Base-by-base conservation (phyloP, 2,797 vertebrate genomes). In the Microctenopoma lineatum region DNA sequence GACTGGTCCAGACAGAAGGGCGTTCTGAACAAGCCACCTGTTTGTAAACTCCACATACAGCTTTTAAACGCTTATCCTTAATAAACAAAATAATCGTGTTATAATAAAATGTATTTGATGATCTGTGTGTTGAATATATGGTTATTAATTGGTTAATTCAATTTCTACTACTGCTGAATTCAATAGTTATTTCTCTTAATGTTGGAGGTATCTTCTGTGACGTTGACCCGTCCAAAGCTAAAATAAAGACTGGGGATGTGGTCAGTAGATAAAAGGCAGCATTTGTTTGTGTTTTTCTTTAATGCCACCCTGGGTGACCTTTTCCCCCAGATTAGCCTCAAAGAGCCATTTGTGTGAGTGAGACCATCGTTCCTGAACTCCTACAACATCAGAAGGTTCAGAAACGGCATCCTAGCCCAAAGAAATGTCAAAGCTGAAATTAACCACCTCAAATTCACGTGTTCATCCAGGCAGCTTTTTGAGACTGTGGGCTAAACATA, bases 211-310 rank as follows among this genome's bases (percentile, higher is more conserved):
- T 21, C n/a, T 51, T 62, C 25, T 70, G 18, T 34, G 56, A 66
- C 14, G 7, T 50, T 29, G 54, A 73, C n/a, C 27, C 46, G 70
- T 59, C 58, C 44, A 48, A 57, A 79, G 46, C 21, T 21, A 21
- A 21, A 21, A 21, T 21, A 21, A 21, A 21, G 21, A 21, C 21
- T 21, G 21, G 55, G 53, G 65, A 75, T 91, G 87, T 77, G 76
- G 80, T 46, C 72, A n/a, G 71, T 62, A 84, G 89, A 88, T 92
- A 90, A 90, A 84, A 75, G 82, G 74, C 76, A 77, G 73, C 41
- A 65, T 89, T 91, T 88, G 88, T 87, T 89, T 89, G 89, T 80
- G 89, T 84, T 89, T 65, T 51, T 77, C 83, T 86, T 87, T 83
- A 85, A 83, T 86, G 77, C 66, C 86, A 73, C 70, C 67, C 66